Evolutionary conservation across 2,797 vertebrate species (phyloP), one percentile per base, ranked within the genome.

Genomic region (Bradypus variegatus): DNA sequence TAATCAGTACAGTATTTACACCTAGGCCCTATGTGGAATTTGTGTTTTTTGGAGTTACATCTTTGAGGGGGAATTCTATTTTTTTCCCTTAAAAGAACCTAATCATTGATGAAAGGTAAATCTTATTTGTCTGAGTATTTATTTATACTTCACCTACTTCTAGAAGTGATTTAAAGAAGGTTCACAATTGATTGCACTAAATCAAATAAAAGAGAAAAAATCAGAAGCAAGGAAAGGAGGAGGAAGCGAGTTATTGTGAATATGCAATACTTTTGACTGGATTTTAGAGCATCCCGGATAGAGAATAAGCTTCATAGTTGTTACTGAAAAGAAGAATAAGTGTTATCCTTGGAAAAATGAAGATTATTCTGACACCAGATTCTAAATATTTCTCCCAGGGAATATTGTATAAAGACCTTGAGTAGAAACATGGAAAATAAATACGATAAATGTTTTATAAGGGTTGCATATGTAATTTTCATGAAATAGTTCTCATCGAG

Each of bases 131-230:
- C 36, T 50, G 45, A 67, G 8, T 94, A 69, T 77, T 76, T 92
- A 62, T 85, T 89, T 75, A 62, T 67, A 90, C 36, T 33, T 84
- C 27, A 55, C 84, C 18, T 55, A 12, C 65, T 94, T 94, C 15
- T n/a, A 88, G 79, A 88, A 88, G 50, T 65, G n/a, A 90, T 75
- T 90, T 88, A 65, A 84, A 81, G 75, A 89, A 81, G 72, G 60
- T 60, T 92, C 33, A 62, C 6, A 45, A 19, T 33, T 41, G 75
- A 9, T n/a, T 72, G 13, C 45, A 48, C 55, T 84, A 83, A 67
- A 33, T 91, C 92, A 72, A 81, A 45, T 83, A 81, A 70, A 90
- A 62, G 64, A 58, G 60, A 88, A 36, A 16, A 65, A 89, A 78
- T 80, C 8, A 2, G 87, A 90, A 90, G 70, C 81, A 85, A 88